phyloP scores from a whole-genome alignment of 64 coral and sea anemone genomes.

The Montipora efflorescens region DNA sequence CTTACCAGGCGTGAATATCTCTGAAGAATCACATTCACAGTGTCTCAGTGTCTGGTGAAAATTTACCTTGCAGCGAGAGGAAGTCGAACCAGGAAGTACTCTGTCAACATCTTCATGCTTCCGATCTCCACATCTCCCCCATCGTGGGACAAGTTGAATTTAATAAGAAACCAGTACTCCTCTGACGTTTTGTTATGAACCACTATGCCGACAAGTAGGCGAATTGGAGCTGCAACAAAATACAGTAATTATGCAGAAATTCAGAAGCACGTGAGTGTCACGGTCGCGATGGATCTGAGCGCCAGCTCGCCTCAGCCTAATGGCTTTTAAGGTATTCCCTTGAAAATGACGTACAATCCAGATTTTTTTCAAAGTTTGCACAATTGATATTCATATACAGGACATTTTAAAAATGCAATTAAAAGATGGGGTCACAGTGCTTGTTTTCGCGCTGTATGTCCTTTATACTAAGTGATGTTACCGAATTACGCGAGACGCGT shows the following conservation, averaged over 20 bases:
- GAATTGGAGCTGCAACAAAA: not conserved
- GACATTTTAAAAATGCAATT: too few relatives aligned
- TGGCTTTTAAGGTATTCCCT: too few relatives aligned
- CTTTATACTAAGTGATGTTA: too few relatives aligned
- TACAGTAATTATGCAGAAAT: not conserved
- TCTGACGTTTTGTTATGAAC: conserved; percentile 37
- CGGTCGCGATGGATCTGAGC: too few relatives aligned
- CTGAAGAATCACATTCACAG: too few relatives aligned
- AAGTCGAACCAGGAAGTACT: conserved; percentile 24
- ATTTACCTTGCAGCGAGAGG: not conserved
- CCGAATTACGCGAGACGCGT: too few relatives aligned
- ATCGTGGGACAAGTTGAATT: not conserved
- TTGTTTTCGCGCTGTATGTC: too few relatives aligned
- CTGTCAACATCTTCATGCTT: not conserved
- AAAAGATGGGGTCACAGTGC: too few relatives aligned
- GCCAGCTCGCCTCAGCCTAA: not conserved
- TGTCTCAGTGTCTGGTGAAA: not conserved
- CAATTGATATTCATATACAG: too few relatives aligned
- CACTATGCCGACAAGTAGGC: not conserved
- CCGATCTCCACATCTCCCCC: not conserved
- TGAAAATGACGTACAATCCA: too few relatives aligned
- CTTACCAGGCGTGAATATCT: too few relatives aligned
- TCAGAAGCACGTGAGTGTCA: not conserved
- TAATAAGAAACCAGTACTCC: conserved; percentile 25
- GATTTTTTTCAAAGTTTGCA: too few relatives aligned